Evolutionary conservation across 1,140 invertebrate species (phyloP).

Genomic region (Lycorma delicatula): DNA sequence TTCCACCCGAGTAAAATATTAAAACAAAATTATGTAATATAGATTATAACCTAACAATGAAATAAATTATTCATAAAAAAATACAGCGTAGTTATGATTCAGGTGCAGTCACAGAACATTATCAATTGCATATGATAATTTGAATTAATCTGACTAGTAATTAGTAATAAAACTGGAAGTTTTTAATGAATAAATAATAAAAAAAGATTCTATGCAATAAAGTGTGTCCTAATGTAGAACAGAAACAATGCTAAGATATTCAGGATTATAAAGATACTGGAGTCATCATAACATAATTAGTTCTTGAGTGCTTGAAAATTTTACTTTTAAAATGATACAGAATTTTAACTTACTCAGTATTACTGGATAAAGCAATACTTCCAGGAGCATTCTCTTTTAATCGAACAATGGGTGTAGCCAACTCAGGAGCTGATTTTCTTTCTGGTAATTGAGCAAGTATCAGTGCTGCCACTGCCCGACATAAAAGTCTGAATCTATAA

Average conservation of each 20-base stretch:
- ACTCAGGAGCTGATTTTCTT: conserved; percentile 17
- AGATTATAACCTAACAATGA: no score
- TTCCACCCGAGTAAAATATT: no score
- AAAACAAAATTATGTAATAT: no score
- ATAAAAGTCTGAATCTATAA: conserved; percentile 41
- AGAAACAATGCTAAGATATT: neutral
- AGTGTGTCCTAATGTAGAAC: neutral
- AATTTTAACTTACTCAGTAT: conserved; percentile 25
- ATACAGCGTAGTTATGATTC: no score
- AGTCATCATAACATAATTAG: neutral
- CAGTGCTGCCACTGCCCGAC: conserved; percentile 38
- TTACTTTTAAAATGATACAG: neutral
- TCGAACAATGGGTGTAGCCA: conserved; percentile 25
- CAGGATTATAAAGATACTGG: neutral
- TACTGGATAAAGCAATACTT: conserved; percentile 29
- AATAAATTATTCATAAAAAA: no score
- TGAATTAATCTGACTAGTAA: no score
- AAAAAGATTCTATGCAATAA: neutral
- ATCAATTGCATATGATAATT: no score
- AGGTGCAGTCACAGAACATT: no score
- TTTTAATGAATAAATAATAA: neutral
- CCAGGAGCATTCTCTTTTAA: conserved; percentile 35
- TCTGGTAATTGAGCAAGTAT: conserved; percentile 43
- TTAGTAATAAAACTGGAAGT: no score
- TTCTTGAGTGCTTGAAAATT: neutral